Evolutionary conservation across 2,113 vertebrate species (phyloP).

Genomic region (Eupsittula cactorum): DNA sequence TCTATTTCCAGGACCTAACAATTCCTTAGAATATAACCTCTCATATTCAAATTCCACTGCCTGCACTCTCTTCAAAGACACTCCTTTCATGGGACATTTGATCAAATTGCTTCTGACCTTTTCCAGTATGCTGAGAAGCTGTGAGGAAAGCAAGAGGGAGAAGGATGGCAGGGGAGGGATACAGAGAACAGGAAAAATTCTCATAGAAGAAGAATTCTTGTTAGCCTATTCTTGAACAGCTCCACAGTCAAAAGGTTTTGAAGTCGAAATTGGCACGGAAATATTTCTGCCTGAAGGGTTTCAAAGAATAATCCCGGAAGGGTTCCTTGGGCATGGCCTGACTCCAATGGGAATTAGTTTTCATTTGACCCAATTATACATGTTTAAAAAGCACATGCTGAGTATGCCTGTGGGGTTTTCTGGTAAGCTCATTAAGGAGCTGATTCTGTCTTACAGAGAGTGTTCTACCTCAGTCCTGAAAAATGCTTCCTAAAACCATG

Average conservation of each 20-base stretch:
- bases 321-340: conserved; percentile 35
- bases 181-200: conserved; percentile 8
- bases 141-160: not conserved
- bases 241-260: conserved; percentile 45
- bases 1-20: not conserved
- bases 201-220: conserved; percentile 8
- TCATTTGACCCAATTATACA: conserved; percentile 64
- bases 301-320: conserved; percentile 62
- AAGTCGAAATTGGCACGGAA: conserved; percentile 42
- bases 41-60: conserved; percentile 29
- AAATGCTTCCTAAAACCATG: conserved; percentile 17
- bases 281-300: conserved; percentile 62
- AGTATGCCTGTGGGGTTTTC: conserved; percentile 40
- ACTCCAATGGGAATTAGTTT: conserved; percentile 65
- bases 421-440: conserved; percentile 56
- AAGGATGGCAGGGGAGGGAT: not conserved
- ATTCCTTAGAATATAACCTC: conserved; percentile 28
- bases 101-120: conserved; percentile 49
- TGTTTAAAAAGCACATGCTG: conserved; percentile 51
- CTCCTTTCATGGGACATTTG: not conserved
- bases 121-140: not conserved
- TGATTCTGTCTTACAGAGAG: not conserved
- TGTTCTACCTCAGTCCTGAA: conserved; percentile 24
- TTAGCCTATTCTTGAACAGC: conserved; percentile 15
- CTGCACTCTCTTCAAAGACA: conserved; percentile 25